Percentiles rank a stretch among this genome's conserved stretches.
Evolutionary conservation across 2,888 invertebrate genomes (phyloP).

Genomic region (Sarcophaga rosellei): DNA sequence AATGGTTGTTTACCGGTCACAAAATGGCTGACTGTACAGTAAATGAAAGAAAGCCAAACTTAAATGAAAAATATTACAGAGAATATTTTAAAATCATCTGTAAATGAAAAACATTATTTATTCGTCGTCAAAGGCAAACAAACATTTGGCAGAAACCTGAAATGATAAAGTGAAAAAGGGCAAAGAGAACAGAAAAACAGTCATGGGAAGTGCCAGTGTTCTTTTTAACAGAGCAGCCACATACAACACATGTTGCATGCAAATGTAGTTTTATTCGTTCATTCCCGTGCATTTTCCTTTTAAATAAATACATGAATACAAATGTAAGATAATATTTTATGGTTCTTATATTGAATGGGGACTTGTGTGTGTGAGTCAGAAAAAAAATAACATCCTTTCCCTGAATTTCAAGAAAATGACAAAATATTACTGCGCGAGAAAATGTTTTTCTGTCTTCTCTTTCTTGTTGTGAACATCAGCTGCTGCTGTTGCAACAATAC

Average conservation of each 20-base stretch:
- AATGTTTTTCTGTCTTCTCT: not conserved
- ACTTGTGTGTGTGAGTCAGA: not conserved
- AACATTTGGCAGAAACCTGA: not conserved
- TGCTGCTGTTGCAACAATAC: slow-evolving; percentile 4
- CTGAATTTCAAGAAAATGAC: slow-evolving; percentile 12
- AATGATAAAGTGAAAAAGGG: not conserved
- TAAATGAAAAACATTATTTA: not conserved
- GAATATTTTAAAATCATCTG: not conserved
- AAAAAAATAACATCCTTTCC: not conserved
- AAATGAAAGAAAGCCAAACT: not conserved
- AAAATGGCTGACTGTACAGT: not conserved
- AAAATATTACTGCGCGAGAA: not conserved
- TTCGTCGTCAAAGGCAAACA: not conserved
- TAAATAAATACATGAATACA: slow-evolving; percentile 2
- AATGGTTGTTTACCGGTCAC: not conserved
- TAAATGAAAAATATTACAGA: not conserved
- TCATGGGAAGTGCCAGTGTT: not conserved
- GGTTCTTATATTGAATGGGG: slow-evolving; percentile 1
- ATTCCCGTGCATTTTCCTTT: not conserved
- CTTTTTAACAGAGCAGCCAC: not conserved
- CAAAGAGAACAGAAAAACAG: not conserved
- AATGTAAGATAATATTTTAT: slow-evolving; percentile 19
- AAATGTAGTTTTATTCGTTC: slow-evolving; percentile 27
- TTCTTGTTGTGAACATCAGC: not conserved
- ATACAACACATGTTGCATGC: slow-evolving; percentile 37